Conservation (phyloP, 2,113 vertebrate species). For the Grallaria varia region DNA sequence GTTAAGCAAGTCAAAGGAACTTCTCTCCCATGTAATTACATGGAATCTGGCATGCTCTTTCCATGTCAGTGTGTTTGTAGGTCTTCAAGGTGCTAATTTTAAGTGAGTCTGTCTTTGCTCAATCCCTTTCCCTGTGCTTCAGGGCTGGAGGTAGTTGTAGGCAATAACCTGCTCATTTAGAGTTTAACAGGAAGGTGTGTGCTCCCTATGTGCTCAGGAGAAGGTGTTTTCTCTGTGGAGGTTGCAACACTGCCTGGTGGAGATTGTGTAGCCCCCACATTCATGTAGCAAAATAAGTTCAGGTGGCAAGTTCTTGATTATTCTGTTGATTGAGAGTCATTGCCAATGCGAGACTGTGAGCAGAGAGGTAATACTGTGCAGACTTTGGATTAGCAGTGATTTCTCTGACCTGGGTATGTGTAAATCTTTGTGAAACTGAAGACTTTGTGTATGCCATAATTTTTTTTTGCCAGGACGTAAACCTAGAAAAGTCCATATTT, state of each 20-base stretch:
- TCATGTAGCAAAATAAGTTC: not conserved
- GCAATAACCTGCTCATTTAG: not conserved
- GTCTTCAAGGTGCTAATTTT: not conserved
- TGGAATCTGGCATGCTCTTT: not conserved
- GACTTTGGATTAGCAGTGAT: not conserved
- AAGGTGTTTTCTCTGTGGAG: not conserved
- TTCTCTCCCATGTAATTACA: not conserved
- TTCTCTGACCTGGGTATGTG: not conserved
- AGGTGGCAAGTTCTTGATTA: not conserved
- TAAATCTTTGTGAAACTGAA: not conserved
- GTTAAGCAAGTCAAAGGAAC: not conserved
- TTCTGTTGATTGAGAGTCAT: not conserved
- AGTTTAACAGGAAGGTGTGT: not conserved
- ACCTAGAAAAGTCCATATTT: not conserved
- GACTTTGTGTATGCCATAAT: rapidly evolving
- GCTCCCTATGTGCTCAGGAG: not conserved
- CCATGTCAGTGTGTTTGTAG: not conserved
- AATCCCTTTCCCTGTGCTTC: not conserved
- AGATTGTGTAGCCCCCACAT: not conserved
- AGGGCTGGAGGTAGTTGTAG: not conserved
- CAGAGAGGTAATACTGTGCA: not conserved
- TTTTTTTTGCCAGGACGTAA: not conserved
- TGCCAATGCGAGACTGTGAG: not conserved
- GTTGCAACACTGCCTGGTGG: not conserved
- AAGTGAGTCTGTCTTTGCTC: not conserved